These are phyloP conservation scores for Cryptocheilus praepositus DNA, from an alignment of 2,888 invertebrate species.

Conservation along the genomic window DNA sequence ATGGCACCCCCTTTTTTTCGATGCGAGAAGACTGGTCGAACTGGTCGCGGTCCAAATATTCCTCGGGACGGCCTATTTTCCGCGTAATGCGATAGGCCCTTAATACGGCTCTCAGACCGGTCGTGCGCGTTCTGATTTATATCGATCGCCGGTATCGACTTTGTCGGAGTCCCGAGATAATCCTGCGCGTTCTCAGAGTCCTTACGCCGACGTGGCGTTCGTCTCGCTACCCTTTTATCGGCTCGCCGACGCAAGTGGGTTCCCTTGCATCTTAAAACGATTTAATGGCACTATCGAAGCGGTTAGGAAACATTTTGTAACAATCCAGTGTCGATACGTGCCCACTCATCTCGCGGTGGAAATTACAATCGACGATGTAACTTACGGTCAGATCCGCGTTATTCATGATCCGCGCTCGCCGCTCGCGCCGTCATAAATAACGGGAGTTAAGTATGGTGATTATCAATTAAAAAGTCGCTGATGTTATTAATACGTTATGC, in stretches of 20 bases:
- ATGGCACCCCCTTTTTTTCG: slow-evolving; percentile 35
- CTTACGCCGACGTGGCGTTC: too few relatives aligned
- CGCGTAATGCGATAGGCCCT: slow-evolving; percentile 54
- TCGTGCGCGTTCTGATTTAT: slow-evolving; percentile 47
- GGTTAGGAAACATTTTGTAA: too few relatives aligned
- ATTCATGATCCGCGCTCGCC: too few relatives aligned
- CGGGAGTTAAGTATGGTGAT: too few relatives aligned
- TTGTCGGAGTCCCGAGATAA: slow-evolving; percentile 42
- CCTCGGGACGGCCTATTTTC: slow-evolving; percentile 53
- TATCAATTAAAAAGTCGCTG: too few relatives aligned
- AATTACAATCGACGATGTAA: too few relatives aligned
- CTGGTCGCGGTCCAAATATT: slow-evolving; percentile 58
- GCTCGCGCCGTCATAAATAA: too few relatives aligned
- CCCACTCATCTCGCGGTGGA: too few relatives aligned
- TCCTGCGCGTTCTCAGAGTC: slow-evolving; percentile 15
- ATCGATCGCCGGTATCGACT: slow-evolving; percentile 56
- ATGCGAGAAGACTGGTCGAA: slow-evolving; percentile 50
- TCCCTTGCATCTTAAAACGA: slow-evolving; percentile 39
- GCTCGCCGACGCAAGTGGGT: slow-evolving; percentile 35
- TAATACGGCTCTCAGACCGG: slow-evolving; percentile 52
- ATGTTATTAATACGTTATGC: too few relatives aligned
- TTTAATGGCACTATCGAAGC: slow-evolving; percentile 34
- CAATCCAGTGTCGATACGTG: too few relatives aligned
- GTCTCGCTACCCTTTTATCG: slow-evolving; percentile 28
- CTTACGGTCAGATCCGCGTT: too few relatives aligned